A percentile compares a stretch with the other conserved stretches of the same genome.
phyloP scores from a whole-genome alignment of 2,113 vertebrate species.

The Prietella phreatophila region DNA sequence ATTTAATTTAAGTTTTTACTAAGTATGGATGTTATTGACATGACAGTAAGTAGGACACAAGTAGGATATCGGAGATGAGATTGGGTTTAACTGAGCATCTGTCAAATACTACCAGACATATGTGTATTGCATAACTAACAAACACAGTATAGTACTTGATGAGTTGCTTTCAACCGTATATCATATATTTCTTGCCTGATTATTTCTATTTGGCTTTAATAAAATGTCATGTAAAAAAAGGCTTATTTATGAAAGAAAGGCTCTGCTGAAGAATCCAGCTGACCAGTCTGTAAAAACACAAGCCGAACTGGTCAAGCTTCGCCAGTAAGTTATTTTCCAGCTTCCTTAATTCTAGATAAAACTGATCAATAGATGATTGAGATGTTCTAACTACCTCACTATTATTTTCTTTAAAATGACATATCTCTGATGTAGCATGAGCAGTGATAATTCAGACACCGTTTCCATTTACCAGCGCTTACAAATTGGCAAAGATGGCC shows the following conservation, averaged over 20 bases:
- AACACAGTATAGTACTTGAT: not conserved
- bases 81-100: not conserved
- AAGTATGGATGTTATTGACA: slow-evolving; percentile 8
- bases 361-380: not conserved
- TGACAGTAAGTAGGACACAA: not conserved
- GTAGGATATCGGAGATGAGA: not conserved
- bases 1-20: slow-evolving; percentile 37
- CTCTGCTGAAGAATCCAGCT: not conserved
- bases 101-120: slow-evolving; percentile 5
- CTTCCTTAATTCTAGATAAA: not conserved
- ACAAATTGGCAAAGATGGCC: not conserved
- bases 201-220: not conserved
- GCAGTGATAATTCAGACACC: not conserved
- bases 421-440: not conserved
- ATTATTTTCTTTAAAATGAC: not conserved
- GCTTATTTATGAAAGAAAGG: not conserved
- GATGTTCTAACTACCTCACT: too few relatives aligned
- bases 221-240: not conserved
- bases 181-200: not conserved
- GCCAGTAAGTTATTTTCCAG: not conserved
- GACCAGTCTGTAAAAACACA: not conserved
- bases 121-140: not conserved
- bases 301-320: not conserved
- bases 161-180: not conserved
- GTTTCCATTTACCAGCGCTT: not conserved